phyloP scores from a whole-genome alignment of 2,113 vertebrate species.

The Bos indicus region DNA sequence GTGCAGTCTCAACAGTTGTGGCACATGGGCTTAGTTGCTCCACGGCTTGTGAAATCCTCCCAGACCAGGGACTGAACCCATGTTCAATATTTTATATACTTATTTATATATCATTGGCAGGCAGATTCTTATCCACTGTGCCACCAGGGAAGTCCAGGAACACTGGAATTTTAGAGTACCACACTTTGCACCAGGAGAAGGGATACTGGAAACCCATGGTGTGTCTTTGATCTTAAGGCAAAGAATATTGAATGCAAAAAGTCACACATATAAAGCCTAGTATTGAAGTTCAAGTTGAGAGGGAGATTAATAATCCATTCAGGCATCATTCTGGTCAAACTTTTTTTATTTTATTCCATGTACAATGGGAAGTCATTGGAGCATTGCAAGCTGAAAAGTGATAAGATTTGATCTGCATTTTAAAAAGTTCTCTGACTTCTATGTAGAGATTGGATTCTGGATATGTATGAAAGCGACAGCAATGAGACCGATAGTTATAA shows the following conservation, averaged over 20 bases:
- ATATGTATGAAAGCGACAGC: neutral
- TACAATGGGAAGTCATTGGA: neutral
- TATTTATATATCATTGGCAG: neutral
- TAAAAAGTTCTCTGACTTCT: neutral
- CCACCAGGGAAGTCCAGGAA: neutral
- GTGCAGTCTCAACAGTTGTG: neutral
- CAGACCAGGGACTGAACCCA: neutral
- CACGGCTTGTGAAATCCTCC: neutral
- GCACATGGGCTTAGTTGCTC: neutral
- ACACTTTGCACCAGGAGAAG: neutral
- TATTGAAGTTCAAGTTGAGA: neutral
- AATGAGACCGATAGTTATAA: neutral
- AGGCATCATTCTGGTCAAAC: neutral
- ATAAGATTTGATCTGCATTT: neutral
- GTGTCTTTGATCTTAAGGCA: neutral
- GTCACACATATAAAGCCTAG: neutral
- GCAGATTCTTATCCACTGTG: neutral
- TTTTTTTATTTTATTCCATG: neutral
- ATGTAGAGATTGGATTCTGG: neutral
- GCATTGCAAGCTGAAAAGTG: neutral
- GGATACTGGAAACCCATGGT: neutral
- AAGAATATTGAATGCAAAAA: neutral
- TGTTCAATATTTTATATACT: neutral
- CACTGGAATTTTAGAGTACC: neutral
- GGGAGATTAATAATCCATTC: neutral